phyloP scores from a whole-genome alignment of 2,113 vertebrate species.

The Laticauda laticaudata region DNA sequence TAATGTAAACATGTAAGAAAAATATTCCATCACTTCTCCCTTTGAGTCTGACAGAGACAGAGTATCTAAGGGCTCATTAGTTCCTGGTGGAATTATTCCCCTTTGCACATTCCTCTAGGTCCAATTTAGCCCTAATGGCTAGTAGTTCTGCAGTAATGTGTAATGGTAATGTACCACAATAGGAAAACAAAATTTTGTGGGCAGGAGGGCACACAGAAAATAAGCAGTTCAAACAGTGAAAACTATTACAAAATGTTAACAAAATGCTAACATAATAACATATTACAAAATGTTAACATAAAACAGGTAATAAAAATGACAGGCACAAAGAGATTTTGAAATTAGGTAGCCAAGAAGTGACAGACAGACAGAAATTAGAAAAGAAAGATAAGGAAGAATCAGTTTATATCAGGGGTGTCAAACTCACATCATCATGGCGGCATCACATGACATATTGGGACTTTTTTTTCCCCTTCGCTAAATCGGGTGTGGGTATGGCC shows the following conservation, averaged over 20 bases:
- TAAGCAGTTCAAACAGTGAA: neutral
- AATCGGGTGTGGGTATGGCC: too few species aligned
- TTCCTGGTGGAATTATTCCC: neutral
- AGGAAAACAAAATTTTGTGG: neutral
- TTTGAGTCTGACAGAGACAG: neutral
- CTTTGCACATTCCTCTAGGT: neutral
- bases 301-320: neutral
- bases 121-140: neutral
- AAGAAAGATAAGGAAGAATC: neutral
- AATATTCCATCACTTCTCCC: neutral
- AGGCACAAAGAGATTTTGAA: neutral
- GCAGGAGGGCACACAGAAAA: neutral
- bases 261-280: too few species aligned
- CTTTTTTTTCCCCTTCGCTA: too few species aligned
- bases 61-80: neutral
- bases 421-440: too few species aligned
- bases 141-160: neutral
- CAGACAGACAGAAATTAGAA: neutral
- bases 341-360: neutral
- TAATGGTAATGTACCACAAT: neutral
- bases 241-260: neutral
- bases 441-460: too few species aligned
- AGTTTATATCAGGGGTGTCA: too few species aligned
- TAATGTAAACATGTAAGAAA: neutral
- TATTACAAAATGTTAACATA: neutral